These are phyloP conservation scores for Orchesella cincta DNA, from an alignment of 1,140 invertebrate genomes.

Conservation along the genomic window DNA sequence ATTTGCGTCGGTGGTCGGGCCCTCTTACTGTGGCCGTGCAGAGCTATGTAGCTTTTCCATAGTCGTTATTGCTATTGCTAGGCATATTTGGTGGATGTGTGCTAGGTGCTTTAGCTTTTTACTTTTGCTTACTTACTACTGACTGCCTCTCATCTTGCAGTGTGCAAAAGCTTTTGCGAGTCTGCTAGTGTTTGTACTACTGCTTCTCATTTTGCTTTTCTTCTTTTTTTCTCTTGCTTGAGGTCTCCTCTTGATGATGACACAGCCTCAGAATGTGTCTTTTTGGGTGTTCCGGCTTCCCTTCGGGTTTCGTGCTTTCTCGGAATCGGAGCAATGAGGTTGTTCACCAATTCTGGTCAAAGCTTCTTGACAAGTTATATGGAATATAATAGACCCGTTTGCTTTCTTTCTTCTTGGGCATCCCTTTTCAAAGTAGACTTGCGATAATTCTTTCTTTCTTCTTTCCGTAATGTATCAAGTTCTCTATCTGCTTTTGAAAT, in stretches of 20 bases:
- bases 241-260: conserved; percentile 13
- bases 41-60: too few relatives aligned
- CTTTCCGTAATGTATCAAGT: too few relatives aligned
- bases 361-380: neutral
- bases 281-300: conserved; percentile 29
- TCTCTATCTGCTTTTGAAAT: too few relatives aligned
- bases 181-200: neutral
- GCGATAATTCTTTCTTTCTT: too few relatives aligned
- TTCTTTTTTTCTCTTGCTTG: conserved; percentile 13
- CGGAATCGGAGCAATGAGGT: conserved; percentile 21
- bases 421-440: too few relatives aligned
- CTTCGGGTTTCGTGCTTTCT: conserved; percentile 27
- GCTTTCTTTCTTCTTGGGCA: neutral
- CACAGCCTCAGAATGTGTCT: conserved; percentile 29
- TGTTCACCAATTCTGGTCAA: conserved; percentile 19
- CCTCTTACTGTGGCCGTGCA: neutral
- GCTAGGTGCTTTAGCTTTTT: too few relatives aligned
- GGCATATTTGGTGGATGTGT: too few relatives aligned
- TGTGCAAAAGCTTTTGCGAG: too few relatives aligned
- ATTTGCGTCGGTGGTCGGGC: conserved; percentile 46
- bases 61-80: too few relatives aligned
- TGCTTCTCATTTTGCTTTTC: neutral
- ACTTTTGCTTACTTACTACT: too few relatives aligned
- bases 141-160: too few relatives aligned
- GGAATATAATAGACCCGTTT: too few relatives aligned